Base-by-base conservation (phyloP, 2,888 invertebrate genomes). In the Orthonychiurus folsomi region DNA sequence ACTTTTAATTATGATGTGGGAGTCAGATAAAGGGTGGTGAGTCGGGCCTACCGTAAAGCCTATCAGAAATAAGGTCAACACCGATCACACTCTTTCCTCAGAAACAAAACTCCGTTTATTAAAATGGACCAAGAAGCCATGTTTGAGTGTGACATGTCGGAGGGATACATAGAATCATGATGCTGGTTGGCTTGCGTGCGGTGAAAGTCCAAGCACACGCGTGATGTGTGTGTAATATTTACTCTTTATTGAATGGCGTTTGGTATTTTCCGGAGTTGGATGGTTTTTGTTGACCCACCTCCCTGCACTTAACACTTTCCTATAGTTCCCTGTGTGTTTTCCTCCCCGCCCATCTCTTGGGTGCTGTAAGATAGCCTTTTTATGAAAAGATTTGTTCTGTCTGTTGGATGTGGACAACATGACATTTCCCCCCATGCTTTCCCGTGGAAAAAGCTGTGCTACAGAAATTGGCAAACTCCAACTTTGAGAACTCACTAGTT, bases 321-420 rank as follows among this genome's bases (percentile, higher is more conserved):
- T 37, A 37, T 37, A 15, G 37, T 37, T 15, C 15, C 37, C 15
- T 37, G 5, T n/a, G n/a, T n/a, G n/a, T n/a, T n/a, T n/a, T n/a
- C n/a, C n/a, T n/a, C n/a, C n/a, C n/a, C n/a, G n/a, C 37, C 5
- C 15, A 37, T 37, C 37, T 37, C 37, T 37, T 9, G 37, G 37
- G 37, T 37, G 37, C 37, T 37, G 37, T 37, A 37, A 9, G 37
- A 37, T 15, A 37, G 37, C 9, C 37, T 37, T 37, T 37, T 37
- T 37, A 37, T 37, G 37, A 37, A 37, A 37, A 37, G 37, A 37
- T 37, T 37, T 37, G 37, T 37, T 37, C 37, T 37, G 37, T 37
- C 37, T 37, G 37, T 37, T 9, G n/a, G n/a, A 9, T 37, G 37
- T 37, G 37, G 37, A 37, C 37, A 37, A 37, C 37, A 37, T 37